Evolutionary conservation across 2,797 vertebrate species (phyloP), one percentile per base, ranked within the genome.

Genomic region (Fratercula arctica): DNA sequence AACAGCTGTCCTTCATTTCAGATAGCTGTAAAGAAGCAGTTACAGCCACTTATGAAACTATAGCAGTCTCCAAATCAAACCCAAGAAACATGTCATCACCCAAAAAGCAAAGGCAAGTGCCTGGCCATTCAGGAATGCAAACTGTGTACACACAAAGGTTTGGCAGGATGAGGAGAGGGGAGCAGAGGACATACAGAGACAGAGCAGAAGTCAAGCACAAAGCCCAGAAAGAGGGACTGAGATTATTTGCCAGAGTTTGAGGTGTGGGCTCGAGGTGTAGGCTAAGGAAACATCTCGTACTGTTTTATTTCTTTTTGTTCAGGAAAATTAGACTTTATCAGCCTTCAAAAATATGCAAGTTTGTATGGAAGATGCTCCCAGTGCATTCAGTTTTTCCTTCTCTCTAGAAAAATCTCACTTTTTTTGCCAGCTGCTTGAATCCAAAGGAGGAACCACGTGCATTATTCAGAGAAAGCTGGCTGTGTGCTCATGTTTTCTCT

Each of bases 51-150:
- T 93, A 87, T 87, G 92, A 95, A 94, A 93, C 29, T 91, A 11
- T 78, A 93, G 50, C 92, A 95, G 95, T 13, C 89, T 92, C 78
- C 95, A 96, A 96, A 97, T 96, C 96, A 97, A 90, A 85, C 41
- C 48, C 66, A 87, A 85, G 76, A 57, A 80, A 77, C 6, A 11
- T 80, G 66, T 96, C 96, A 84, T 61, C 96, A 57, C 85, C 61
- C 57, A 51, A 66, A 92, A 67, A 57, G 26, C 41, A 91, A 88
- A 85, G 59, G 48, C 28, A 60, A 80, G 61, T 61, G 45, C 24
- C 68, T 80, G 78, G 45, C 35, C 60, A 33, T 63, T 67, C 68
- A 92, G 51, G 59, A 89, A 82, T 85, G 26, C 51, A 29, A 70
- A 82, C 4, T 41, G 8, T 35, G 33, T 43, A 54, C 51, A n/a